Evolutionary conservation across 2,888 invertebrate genomes (phyloP), one percentile per base, ranked within the genome.

Genomic region (Zaprionus lineosus): DNA sequence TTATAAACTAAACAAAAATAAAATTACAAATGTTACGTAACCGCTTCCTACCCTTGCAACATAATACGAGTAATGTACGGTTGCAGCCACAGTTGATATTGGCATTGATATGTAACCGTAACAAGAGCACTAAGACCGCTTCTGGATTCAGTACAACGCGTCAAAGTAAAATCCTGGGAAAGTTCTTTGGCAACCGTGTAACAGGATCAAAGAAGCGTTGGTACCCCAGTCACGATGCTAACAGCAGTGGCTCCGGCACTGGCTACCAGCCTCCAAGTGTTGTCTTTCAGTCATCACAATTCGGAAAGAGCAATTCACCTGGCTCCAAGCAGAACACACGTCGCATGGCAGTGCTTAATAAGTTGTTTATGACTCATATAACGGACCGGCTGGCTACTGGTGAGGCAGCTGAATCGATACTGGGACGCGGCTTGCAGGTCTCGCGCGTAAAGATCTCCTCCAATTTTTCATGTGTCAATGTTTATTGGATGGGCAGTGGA

Each of bases 321-420:
- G 68, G 69, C 1, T 91, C 91, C 7, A 92, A 92, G 37, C 90
- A 91, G 7, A 92, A 91, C 6, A 88, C 90, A 0, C 92, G 93
- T 29, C 91, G 96, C 74, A 90, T 93, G 14, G 90, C 91, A 0
- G 93, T 95, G 64, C 89, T 96, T 1, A 96, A 96, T 87, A 95
- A 95, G 89, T 85, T 96, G 40, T 96, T 96, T 78, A 96, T 96
- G 95, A 92, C 93, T 74, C 91, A 95, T 57, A 93, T 96, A 5
- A 95, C 95, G 0, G 96, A 95, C 87, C 89, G 95, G 21, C 92
- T 96, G 92, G 93, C 94, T 1, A 94, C 94, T 0, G 95, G 95
- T 1, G 93, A 93, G 72, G 91, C 92, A 19, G 90, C 94, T 1
- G 89, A 92, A 40, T 89, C 92, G 41, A 90, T 95, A 60, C 74